Conservation (phyloP, 2,888 invertebrate species). For the Drosophila ezoana region DNA sequence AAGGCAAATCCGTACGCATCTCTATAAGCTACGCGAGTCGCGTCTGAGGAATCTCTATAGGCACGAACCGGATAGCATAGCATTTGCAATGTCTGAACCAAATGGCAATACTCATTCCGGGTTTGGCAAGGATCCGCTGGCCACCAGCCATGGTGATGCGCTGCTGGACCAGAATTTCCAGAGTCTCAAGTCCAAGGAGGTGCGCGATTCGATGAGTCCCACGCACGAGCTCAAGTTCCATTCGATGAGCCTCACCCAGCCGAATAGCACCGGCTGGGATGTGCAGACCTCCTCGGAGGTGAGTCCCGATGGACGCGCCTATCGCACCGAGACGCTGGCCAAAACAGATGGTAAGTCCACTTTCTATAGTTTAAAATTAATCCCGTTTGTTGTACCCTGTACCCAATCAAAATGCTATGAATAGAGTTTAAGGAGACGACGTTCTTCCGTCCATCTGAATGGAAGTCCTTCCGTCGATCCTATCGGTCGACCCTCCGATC, state of each 20-base stretch:
- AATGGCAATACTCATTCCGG: conserved; percentile 82
- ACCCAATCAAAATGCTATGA: neutral
- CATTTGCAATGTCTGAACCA: conserved; percentile 82
- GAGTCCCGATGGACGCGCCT: conserved; percentile 88
- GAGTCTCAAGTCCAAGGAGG: conserved; percentile 91
- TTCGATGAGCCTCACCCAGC: conserved; percentile 80
- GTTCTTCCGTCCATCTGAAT: too few species aligned
- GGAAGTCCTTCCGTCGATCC: too few species aligned
- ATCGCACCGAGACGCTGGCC: conserved; percentile 87
- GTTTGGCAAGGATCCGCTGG: conserved; percentile 84
- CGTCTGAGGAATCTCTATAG: conserved; percentile 90
- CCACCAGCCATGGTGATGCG: conserved; percentile 89
- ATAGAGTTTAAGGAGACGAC: too few species aligned
- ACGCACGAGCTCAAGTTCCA: conserved; percentile 86
- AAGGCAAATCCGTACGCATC: conserved; percentile 94
- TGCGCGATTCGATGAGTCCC: conserved; percentile 91
- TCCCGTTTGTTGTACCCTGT: neutral
- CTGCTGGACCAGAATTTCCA: conserved; percentile 91
- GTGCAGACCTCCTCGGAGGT: conserved; percentile 88
- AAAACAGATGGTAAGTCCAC: conserved; percentile 87
- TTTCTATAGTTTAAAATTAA: neutral
- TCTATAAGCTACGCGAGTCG: conserved; percentile 93
- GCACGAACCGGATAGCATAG: conserved; percentile 78
- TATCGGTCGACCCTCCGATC: too few species aligned
- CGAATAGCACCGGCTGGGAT: conserved; percentile 88